Evolutionary conservation across 2,888 invertebrate genomes (phyloP).

Genomic region (Zygogramma bicolorata): DNA sequence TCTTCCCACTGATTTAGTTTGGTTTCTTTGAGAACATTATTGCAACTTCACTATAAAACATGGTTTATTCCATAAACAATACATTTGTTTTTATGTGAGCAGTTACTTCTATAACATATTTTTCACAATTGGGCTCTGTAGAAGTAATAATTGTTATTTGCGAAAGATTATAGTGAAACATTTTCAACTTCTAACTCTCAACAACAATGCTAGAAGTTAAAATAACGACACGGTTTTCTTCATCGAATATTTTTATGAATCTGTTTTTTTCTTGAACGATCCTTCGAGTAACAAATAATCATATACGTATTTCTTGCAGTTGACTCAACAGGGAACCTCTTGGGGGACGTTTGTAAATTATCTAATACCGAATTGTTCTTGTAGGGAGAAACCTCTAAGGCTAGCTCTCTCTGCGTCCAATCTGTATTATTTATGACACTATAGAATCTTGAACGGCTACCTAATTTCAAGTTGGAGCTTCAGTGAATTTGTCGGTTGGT

Average conservation of each 20-base stretch:
- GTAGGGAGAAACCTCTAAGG: neutral
- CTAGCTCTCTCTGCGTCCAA: neutral
- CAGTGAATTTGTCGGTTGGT: neutral
- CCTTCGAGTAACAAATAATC: neutral
- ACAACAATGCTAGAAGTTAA: no score
- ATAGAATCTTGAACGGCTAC: neutral
- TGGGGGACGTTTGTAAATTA: constrained; percentile 4
- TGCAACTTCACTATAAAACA: no score
- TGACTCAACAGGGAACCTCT: neutral
- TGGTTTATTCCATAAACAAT: no score
- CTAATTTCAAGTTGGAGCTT: neutral
- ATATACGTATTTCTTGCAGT: neutral
- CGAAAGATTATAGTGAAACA: no score
- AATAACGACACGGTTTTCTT: neutral
- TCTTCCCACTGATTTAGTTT: no score
- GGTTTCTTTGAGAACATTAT: no score
- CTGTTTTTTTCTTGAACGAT: neutral
- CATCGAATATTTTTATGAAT: neutral
- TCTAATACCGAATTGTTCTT: neutral
- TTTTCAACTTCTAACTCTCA: no score
- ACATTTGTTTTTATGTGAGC: no score
- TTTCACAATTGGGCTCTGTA: no score
- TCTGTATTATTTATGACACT: neutral
- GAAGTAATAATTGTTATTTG: no score
- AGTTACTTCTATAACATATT: no score